Evolutionary conservation across 92 coral and sea anemone species (phyloP).

Genomic region (Epizoanthus fatuus): DNA sequence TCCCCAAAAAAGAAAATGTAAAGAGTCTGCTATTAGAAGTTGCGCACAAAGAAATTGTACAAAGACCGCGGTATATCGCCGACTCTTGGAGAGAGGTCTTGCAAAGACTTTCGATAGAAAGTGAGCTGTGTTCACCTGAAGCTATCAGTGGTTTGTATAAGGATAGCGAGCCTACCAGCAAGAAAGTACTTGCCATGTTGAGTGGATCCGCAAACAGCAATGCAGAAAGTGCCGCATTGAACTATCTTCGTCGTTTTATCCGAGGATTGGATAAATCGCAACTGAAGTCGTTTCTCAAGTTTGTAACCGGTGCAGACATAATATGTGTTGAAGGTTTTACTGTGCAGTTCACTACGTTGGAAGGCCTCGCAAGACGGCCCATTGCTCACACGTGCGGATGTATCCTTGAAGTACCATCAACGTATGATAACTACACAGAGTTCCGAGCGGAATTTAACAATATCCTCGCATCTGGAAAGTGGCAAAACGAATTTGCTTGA

Average conservation of each 20-base stretch:
- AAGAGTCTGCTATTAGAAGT: slow-evolving; percentile 37
- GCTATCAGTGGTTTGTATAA: slow-evolving; percentile 24
- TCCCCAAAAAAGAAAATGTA: slow-evolving; percentile 21
- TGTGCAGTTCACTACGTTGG: slow-evolving; percentile 62
- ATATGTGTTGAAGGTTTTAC: slow-evolving; percentile 41
- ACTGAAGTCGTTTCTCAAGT: slow-evolving; percentile 65
- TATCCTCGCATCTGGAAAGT: slow-evolving; percentile 55
- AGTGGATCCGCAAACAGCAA: slow-evolving; percentile 3
- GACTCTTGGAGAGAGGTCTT: slow-evolving; percentile 62
- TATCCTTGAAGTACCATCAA: slow-evolving; percentile 66
- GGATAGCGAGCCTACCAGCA: slow-evolving; percentile 6
- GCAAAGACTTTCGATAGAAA: not conserved
- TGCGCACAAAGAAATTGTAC: slow-evolving; percentile 65
- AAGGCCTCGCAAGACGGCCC: slow-evolving; percentile 65
- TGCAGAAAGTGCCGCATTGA: slow-evolving; percentile 37
- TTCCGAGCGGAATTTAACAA: slow-evolving; percentile 71
- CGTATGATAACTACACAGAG: slow-evolving; percentile 70
- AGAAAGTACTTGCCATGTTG: slow-evolving; percentile 26
- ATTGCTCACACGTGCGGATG: slow-evolving; percentile 64
- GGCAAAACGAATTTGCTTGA: slow-evolving; percentile 56
- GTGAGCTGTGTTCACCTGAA: not conserved
- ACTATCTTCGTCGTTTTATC: slow-evolving; percentile 26
- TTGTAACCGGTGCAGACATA: slow-evolving; percentile 69
- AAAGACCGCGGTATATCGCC: slow-evolving; percentile 68
- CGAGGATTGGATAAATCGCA: slow-evolving; percentile 44